Evolutionary conservation across 2,797 vertebrate genomes (phyloP).

Genomic region (Takifugu ocellatus): DNA sequence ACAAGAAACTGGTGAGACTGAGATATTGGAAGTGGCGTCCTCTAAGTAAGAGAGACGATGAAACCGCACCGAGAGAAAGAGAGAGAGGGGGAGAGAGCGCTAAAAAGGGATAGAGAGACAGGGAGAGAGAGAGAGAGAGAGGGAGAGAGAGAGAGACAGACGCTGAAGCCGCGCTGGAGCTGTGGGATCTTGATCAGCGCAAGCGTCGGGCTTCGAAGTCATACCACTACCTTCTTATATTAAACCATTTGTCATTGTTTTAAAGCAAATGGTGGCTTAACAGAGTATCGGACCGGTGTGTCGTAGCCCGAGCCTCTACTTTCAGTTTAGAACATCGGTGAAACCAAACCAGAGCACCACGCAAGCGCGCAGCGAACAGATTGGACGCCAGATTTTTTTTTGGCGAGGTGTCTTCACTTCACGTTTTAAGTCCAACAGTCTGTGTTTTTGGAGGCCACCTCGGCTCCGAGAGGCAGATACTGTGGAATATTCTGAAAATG

Average conservation of each 20-base stretch:
- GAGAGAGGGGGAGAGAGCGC: constrained; percentile 16
- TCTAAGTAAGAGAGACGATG: constrained; percentile 24
- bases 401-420: constrained; percentile 48
- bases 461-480: constrained; percentile 28
- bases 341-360: constrained; percentile 39
- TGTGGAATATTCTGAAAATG: constrained; percentile 64
- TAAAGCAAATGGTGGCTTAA: neutral
- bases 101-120: constrained; percentile 14
- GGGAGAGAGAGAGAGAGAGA: constrained; percentile 17
- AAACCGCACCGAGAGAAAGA: constrained; percentile 42
- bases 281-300: too few relatives aligned
- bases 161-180: constrained; percentile 31
- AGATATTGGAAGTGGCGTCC: constrained; percentile 51
- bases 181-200: constrained; percentile 49
- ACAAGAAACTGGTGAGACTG: constrained; percentile 52
- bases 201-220: constrained; percentile 33
- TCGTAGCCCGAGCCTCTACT: too few relatives aligned
- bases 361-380: constrained; percentile 56
- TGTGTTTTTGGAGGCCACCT: constrained; percentile 22
- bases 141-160: constrained; percentile 18
- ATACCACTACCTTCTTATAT: constrained; percentile 32
- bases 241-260: constrained; percentile 19
- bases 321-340: too few relatives aligned
- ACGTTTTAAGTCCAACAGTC: constrained; percentile 39
- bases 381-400: constrained; percentile 53